Conservation (phyloP, 2,113 vertebrate genomes). For the Galbula dea region DNA sequence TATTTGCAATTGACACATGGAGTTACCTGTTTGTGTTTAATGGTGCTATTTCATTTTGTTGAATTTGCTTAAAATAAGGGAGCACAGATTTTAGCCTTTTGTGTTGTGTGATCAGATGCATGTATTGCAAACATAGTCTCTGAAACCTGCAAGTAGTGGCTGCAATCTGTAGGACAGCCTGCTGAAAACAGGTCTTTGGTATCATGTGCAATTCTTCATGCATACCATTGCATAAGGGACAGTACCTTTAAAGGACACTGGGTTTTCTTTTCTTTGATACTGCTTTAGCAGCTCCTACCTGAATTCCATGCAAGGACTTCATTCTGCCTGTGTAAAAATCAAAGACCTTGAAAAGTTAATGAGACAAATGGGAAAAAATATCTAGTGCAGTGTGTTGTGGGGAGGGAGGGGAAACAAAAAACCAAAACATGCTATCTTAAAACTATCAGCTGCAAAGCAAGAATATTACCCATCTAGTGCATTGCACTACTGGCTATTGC, state of each 20-base stretch:
- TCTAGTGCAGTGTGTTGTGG: neutral
- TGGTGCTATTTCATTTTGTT: neutral
- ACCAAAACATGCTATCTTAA: neutral
- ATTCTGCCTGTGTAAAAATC: neutral
- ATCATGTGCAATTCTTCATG: neutral
- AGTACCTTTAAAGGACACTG: neutral
- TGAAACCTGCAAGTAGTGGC: neutral
- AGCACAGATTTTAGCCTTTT: neutral
- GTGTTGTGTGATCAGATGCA: neutral
- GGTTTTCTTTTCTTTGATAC: neutral
- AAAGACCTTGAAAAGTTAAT: neutral
- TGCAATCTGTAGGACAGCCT: neutral
- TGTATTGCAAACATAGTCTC: neutral
- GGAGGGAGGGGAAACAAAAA: neutral
- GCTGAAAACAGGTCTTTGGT: neutral
- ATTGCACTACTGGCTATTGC: neutral
- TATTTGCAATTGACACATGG: neutral
- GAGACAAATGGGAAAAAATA: neutral
- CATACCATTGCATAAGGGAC: rapidly evolving
- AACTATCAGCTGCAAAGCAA: neutral
- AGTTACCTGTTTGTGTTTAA: neutral
- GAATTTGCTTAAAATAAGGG: neutral
- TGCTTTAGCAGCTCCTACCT: neutral
- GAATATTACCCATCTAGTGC: neutral
- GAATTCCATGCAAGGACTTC: neutral